Evolutionary conservation across 1,140 invertebrate species (phyloP).

Genomic region (Globodera rostochiensis): DNA sequence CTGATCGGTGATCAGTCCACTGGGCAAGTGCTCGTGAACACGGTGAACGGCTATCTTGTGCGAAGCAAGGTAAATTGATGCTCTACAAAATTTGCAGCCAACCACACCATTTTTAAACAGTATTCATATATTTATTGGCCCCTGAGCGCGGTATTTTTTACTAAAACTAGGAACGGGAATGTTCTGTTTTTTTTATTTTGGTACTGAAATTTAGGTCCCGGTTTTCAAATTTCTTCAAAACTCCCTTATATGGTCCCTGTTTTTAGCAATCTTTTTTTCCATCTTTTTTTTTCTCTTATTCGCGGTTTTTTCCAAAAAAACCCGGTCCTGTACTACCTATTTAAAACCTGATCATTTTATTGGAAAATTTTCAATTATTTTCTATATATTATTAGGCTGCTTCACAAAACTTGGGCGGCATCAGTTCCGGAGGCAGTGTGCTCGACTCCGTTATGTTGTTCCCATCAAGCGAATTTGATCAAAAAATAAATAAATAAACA

Average conservation of each 20-base stretch:
- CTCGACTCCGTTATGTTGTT: slow-evolving; percentile 25
- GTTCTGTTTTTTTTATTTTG: no score
- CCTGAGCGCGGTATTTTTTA: no score
- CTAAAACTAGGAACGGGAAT: no score
- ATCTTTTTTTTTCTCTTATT: neutral
- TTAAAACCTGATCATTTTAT: neutral
- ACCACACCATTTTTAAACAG: no score
- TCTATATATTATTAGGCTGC: slow-evolving; percentile 4
- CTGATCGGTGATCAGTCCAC: slow-evolving; percentile 71
- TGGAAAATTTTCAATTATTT: neutral
- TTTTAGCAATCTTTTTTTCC: no score
- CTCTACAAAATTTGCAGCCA: no score
- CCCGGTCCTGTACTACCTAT: no score
- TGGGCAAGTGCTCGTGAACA: slow-evolving; percentile 71
- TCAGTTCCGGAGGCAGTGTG: slow-evolving; percentile 15
- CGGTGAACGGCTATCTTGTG: slow-evolving; percentile 20
- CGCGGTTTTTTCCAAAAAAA: no score
- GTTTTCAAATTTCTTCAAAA: no score
- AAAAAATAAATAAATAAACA: no score
- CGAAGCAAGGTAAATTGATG: slow-evolving; percentile 18
- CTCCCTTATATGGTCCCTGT: no score
- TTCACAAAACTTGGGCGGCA: slow-evolving; percentile 7
- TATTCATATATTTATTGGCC: no score
- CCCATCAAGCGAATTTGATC: slow-evolving; percentile 22
- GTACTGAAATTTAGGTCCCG: neutral